Conservation (phyloP, 2,797 vertebrate genomes). For the Bucorvus abyssinicus region DNA sequence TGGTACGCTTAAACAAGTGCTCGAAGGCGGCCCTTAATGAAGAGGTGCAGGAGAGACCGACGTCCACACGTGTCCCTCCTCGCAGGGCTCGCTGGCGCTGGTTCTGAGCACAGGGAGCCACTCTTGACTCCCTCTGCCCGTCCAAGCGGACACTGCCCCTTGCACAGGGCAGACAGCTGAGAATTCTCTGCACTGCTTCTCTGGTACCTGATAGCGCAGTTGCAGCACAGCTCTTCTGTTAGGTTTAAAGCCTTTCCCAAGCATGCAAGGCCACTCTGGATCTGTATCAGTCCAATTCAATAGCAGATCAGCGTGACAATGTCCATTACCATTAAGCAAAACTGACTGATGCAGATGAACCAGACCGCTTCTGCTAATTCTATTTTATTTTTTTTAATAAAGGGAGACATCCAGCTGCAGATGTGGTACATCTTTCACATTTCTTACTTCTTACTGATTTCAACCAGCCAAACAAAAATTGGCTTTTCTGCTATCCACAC, state of each 20-base stretch:
- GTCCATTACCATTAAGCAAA: neutral
- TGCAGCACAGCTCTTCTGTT: neutral
- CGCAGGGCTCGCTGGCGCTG: neutral
- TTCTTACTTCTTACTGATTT: neutral
- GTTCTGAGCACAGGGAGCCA: too few species aligned
- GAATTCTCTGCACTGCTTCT: neutral
- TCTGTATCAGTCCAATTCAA: neutral
- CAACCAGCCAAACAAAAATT: neutral
- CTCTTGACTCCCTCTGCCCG: neutral
- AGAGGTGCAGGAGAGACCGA: neutral
- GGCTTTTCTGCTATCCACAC: neutral
- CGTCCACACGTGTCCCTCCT: accelerated
- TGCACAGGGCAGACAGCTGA: neutral
- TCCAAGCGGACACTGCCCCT: neutral
- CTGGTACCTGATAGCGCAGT: neutral
- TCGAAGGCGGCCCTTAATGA: neutral
- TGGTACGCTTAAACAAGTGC: neutral
- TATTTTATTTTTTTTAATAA: neutral
- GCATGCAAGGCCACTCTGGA: neutral
- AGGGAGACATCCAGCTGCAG: neutral
- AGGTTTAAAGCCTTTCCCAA: neutral
- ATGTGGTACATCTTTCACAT: neutral
- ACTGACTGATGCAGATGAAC: neutral
- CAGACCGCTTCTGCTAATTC: neutral
- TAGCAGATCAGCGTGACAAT: neutral